Evolutionary conservation across 2,113 vertebrate genomes (phyloP).

Genomic region (Kryptolebias marmoratus): DNA sequence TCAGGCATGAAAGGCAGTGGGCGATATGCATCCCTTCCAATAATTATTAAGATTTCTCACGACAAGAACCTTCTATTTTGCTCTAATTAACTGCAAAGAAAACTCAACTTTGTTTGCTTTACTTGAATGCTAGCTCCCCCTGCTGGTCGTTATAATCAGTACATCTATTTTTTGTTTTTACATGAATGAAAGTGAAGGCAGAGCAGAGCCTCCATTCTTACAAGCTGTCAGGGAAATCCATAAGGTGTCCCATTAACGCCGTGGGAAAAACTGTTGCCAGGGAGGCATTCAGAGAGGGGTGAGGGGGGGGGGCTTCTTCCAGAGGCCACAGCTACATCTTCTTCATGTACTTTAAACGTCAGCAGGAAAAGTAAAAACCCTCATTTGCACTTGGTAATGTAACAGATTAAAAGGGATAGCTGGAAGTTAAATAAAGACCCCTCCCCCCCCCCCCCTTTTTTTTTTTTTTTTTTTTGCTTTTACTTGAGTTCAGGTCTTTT

Average conservation of each 20-base stretch:
- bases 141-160: slow-evolving; percentile 42
- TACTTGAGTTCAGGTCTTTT: slow-evolving; percentile 36
- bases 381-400: slow-evolving; percentile 49
- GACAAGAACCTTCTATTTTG: neutral
- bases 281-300: neutral
- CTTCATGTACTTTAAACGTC: slow-evolving; percentile 30
- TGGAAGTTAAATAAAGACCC: slow-evolving; percentile 56
- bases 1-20: too few species aligned
- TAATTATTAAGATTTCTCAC: too few species aligned
- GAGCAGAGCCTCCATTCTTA: neutral
- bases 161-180: neutral
- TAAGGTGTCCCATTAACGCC: neutral
- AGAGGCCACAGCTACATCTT: slow-evolving; percentile 22
- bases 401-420: slow-evolving; percentile 51
- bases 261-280: slow-evolving; percentile 3
- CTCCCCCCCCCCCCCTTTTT: too few species aligned
- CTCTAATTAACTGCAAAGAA: neutral
- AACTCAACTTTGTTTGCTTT: neutral
- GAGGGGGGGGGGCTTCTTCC: neutral
- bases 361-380: slow-evolving; percentile 15
- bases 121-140: slow-evolving; percentile 62
- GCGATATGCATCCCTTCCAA: too few species aligned
- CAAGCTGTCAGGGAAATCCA: neutral
- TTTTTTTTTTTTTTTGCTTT: slow-evolving; percentile 27
- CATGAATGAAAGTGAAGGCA: neutral